phyloP scores from a whole-genome alignment of 2,113 vertebrate genomes.

The Ceyx cyanopectus region DNA sequence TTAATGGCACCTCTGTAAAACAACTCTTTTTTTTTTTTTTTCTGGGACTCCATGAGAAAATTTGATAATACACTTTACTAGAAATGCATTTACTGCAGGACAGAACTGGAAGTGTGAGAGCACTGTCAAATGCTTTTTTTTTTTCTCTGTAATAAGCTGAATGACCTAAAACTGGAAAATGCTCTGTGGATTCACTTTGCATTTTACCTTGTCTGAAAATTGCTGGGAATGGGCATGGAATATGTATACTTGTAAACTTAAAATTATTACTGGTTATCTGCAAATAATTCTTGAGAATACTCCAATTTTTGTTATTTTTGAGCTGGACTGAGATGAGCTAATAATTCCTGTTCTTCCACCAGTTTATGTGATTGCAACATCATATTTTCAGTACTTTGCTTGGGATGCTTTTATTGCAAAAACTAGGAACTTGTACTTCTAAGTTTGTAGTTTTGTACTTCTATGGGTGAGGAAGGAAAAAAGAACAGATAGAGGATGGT shows the following conservation, averaged over 20 bases:
- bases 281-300: background rate
- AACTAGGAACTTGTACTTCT: background rate
- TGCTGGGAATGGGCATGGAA: background rate
- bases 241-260: background rate
- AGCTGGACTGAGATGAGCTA: background rate
- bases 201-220: background rate
- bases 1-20: background rate
- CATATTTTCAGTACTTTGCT: background rate
- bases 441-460: background rate
- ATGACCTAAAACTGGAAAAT: slow-evolving; percentile 23
- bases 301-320: background rate
- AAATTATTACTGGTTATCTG: background rate
- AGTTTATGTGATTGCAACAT: background rate
- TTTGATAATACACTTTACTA: background rate
- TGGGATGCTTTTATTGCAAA: background rate
- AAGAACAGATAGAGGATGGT: background rate
- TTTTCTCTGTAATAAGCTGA: background rate
- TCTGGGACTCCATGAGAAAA: background rate
- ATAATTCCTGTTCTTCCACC: background rate
- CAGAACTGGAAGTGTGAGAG: background rate
- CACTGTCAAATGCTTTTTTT: background rate
- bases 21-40: background rate
- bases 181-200: background rate
- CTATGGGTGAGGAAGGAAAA: background rate
- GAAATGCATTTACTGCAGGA: background rate